Percentiles rank a stretch among this genome's conserved stretches.
phyloP scores from a whole-genome alignment of 30 jellyfish, hydroid and myxozoan species.

The Haliclystus octoradiatus region DNA sequence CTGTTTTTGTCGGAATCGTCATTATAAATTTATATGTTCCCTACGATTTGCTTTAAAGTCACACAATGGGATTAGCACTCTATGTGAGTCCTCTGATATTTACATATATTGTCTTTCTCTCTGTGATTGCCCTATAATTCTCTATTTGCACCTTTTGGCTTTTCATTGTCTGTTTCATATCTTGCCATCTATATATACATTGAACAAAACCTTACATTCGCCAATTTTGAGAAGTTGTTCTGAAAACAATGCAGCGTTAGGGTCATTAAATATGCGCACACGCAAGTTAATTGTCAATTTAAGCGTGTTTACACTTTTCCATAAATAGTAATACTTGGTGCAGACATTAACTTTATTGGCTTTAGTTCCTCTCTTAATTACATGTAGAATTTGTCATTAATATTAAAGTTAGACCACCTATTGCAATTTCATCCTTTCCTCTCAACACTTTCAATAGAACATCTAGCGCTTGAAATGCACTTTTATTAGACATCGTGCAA shows the following conservation, averaged over 20 bases:
- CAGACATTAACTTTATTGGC: constrained; percentile 33
- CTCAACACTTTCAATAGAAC: constrained; percentile 14
- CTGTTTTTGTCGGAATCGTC: too few species aligned
- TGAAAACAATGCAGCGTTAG: neutral
- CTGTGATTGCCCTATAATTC: too few species aligned
- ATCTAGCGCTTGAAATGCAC: constrained; percentile 38
- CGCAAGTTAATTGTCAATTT: constrained; percentile 10
- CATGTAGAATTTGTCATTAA: constrained; percentile 43
- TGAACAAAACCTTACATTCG: neutral
- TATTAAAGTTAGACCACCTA: constrained; percentile 29
- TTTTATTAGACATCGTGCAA: constrained; percentile 22
- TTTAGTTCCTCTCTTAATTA: constrained; percentile 37
- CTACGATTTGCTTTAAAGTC: too few species aligned
- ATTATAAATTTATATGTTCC: too few species aligned
- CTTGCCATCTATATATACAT: neutral
- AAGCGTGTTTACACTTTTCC: constrained; percentile 16
- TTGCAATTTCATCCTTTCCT: constrained; percentile 10
- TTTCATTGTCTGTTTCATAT: too few species aligned
- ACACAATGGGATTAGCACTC: too few species aligned
- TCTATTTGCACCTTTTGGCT: too few species aligned
- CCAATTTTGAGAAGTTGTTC: constrained; percentile 3
- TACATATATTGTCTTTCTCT: too few species aligned
- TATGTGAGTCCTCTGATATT: too few species aligned
- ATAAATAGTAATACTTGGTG: constrained; percentile 10
- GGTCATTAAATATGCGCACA: neutral